Evolutionary conservation across 2,113 vertebrate species (phyloP).

Genomic region (Eptesicus fuscus): DNA sequence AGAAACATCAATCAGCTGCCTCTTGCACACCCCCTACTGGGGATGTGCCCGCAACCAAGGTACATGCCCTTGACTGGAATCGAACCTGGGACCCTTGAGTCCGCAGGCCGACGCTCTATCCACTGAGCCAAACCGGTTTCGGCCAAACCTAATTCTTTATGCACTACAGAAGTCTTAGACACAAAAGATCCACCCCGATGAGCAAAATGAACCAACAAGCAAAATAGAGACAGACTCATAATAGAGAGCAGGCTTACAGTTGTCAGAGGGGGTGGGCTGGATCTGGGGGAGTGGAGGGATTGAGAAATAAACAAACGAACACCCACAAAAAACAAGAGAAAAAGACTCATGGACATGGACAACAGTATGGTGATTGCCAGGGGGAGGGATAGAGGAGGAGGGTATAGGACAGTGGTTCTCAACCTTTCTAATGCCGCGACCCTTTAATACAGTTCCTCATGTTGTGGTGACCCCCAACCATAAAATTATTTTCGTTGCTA

Average conservation of each 20-base stretch:
- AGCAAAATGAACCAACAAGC: background rate
- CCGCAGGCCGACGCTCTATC: too few species aligned
- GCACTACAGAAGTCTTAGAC: conserved; percentile 10
- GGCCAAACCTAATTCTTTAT: conserved; percentile 23
- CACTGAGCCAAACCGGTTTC: too few species aligned
- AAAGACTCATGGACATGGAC: background rate
- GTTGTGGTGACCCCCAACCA: too few species aligned
- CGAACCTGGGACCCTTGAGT: too few species aligned
- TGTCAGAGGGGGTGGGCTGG: background rate
- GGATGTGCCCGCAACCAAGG: too few species aligned
- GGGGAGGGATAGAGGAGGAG: too few species aligned
- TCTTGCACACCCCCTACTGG: too few species aligned
- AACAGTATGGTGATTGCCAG: background rate
- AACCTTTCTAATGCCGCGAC: too few species aligned
- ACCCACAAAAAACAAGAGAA: background rate
- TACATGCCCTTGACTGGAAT: too few species aligned
- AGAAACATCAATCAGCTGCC: too few species aligned
- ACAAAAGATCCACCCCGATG: background rate
- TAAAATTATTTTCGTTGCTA: too few species aligned
- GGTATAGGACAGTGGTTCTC: background rate
- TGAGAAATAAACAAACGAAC: background rate
- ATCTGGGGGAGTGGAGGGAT: background rate
- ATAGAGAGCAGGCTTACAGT: background rate
- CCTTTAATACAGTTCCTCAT: too few species aligned
- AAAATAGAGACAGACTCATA: background rate